A percentile compares a stretch with the other conserved stretches of the same genome.
These are phyloP conservation scores for Zoanthus solanderi DNA, from an alignment of 92 coral and sea anemone genomes.

Conservation along the genomic window DNA sequence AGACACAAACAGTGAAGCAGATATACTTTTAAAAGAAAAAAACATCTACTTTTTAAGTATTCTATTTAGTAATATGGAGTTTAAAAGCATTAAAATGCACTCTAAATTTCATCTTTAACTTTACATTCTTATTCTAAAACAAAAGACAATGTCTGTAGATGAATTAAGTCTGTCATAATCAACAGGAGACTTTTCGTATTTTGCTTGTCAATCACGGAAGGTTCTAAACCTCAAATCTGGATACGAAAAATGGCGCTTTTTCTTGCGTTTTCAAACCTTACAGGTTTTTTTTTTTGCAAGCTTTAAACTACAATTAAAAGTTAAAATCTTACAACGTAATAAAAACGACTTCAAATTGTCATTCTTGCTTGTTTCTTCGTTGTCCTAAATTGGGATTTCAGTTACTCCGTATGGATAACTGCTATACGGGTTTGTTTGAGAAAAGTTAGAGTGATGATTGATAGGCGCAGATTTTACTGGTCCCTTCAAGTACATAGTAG, in stretches of 20 bases:
- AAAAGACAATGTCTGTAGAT: conserved; percentile 45
- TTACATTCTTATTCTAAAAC: conserved; percentile 44
- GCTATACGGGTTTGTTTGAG: conserved; percentile 85
- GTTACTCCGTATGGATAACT: conserved; percentile 86
- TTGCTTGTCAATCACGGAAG: conserved; percentile 42
- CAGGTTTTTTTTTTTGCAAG: conserved; percentile 37
- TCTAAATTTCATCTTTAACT: conserved; percentile 43
- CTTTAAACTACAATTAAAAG: conserved; percentile 19
- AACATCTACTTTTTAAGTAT: conserved; percentile 29
- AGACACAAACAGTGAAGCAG: conserved; percentile 49
- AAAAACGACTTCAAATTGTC: conserved; percentile 11
- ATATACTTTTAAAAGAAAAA: not conserved
- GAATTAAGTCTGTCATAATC: conserved; percentile 41
- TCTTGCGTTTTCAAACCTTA: conserved; percentile 31
- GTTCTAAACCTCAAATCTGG: conserved; percentile 53
- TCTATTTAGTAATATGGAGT: not conserved
- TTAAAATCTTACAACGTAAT: conserved; percentile 29
- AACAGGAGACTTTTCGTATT: conserved; percentile 32
- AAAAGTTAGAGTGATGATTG: conserved; percentile 85
- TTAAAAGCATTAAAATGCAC: conserved; percentile 14
- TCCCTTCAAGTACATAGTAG: conserved; percentile 79
- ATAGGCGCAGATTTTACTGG: conserved; percentile 71
- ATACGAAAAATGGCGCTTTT: conserved; percentile 17
- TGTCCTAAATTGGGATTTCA: conserved; percentile 83
- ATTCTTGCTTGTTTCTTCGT: conserved; percentile 19